These are phyloP conservation scores for Molossus molossus DNA, from an alignment of 2,797 vertebrate species.

Conservation along the genomic window DNA sequence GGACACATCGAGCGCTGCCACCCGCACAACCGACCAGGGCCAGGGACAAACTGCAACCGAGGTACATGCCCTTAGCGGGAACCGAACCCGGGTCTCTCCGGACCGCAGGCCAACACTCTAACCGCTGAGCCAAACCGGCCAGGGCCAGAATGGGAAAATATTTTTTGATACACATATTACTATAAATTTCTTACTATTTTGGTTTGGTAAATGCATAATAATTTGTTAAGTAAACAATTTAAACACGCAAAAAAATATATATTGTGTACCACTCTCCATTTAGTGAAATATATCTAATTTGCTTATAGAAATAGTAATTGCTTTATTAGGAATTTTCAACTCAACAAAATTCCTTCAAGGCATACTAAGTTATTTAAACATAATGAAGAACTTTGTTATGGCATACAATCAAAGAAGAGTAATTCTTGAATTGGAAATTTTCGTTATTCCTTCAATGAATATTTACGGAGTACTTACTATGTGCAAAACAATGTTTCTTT, in stretches of 20 bases:
- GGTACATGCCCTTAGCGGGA: too few species aligned
- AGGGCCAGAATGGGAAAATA: slow-evolving; percentile 65
- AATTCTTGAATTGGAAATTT: slow-evolving; percentile 36
- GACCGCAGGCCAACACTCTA: too few species aligned
- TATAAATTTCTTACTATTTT: slow-evolving; percentile 31
- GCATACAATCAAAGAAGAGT: slow-evolving; percentile 6
- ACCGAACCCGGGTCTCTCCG: too few species aligned
- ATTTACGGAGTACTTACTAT: slow-evolving; percentile 41
- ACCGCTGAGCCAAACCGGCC: too few species aligned
- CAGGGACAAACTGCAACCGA: too few species aligned
- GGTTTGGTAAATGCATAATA: slow-evolving; percentile 44
- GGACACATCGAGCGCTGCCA: too few species aligned
- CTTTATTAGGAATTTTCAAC: slow-evolving; percentile 35
- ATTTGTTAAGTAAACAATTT: slow-evolving; percentile 59
- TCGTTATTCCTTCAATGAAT: slow-evolving; percentile 37
- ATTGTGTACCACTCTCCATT: neutral
- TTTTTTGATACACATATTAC: slow-evolving; percentile 26
- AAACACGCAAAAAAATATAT: slow-evolving; percentile 26
- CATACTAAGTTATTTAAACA: slow-evolving; percentile 29
- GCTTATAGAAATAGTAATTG: neutral
- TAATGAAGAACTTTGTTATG: slow-evolving; percentile 53
- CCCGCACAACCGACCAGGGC: too few species aligned
- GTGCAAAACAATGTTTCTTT: slow-evolving; percentile 55
- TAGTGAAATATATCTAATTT: slow-evolving; percentile 55
- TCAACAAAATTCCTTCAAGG: slow-evolving; percentile 30